phyloP scores from a whole-genome alignment of 2,797 vertebrate species.

The Australoheros facetus region DNA sequence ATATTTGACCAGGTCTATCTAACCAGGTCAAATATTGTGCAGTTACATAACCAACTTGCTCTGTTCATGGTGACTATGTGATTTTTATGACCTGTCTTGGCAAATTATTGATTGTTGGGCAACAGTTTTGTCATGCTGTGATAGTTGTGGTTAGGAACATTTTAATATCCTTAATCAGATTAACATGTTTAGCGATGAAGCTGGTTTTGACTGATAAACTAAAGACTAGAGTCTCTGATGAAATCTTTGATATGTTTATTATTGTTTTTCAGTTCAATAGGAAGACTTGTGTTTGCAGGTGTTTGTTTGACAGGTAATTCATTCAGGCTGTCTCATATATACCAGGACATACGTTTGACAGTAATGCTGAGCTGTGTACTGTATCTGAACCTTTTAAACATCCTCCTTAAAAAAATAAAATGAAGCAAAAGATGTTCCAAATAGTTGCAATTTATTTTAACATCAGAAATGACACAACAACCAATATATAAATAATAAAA shows the following conservation, averaged over 20 bases:
- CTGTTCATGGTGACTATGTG: not conserved
- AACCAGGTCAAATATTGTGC: constrained; percentile 6
- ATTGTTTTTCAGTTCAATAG: too few relatives aligned
- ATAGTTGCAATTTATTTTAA: constrained; percentile 46
- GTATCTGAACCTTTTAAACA: not conserved
- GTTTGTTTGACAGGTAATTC: not conserved
- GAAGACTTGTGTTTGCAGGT: not conserved
- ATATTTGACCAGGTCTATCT: constrained; percentile 10
- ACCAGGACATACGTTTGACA: not conserved
- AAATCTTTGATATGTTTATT: too few relatives aligned
- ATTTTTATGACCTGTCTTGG: not conserved
- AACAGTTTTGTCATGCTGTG: too few relatives aligned
- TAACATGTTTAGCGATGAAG: too few relatives aligned
- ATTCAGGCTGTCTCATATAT: not conserved
- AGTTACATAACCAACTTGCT: constrained; percentile 28
- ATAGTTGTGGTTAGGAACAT: not conserved
- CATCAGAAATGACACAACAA: constrained; percentile 52
- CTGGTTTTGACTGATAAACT: too few relatives aligned
- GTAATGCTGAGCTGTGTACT: not conserved
- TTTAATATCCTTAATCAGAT: too few relatives aligned
- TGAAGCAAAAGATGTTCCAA: not conserved
- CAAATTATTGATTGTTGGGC: not conserved
- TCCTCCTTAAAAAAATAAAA: not conserved
- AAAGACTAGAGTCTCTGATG: too few relatives aligned
- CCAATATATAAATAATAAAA: constrained; percentile 88